Evolutionary conservation across 92 coral and sea anemone species (phyloP).

Genomic region (Parazoanthus atlanticus): DNA sequence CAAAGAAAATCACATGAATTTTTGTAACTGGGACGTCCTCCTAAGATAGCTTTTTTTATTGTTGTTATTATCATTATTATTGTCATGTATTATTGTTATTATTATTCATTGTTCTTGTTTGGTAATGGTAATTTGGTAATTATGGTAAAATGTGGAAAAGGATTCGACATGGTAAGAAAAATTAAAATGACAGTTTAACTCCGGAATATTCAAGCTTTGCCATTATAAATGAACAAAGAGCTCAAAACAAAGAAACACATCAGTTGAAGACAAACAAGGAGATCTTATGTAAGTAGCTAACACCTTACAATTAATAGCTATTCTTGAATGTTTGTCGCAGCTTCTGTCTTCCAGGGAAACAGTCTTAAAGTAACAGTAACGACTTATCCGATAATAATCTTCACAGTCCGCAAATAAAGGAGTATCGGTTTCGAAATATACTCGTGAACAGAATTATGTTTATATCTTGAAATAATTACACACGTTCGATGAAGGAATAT

Average conservation of each 20-base stretch:
- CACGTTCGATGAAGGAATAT: background rate
- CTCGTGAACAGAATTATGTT: background rate
- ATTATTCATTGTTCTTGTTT: background rate
- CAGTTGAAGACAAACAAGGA: background rate
- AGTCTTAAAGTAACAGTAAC: no score
- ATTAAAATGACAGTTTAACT: no score
- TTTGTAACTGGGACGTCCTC: no score
- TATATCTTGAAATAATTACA: background rate
- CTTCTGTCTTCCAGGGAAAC: background rate
- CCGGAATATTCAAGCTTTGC: no score
- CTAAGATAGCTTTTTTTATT: background rate
- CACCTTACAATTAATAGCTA: background rate
- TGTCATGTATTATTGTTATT: no score
- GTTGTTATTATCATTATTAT: background rate
- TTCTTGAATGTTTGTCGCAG: background rate
- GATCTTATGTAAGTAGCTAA: background rate
- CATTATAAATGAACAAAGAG: background rate
- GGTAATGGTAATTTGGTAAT: no score
- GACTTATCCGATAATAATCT: background rate
- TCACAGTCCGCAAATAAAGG: background rate
- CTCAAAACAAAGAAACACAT: background rate
- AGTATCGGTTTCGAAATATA: background rate
- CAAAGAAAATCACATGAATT: no score
- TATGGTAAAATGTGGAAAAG: no score
- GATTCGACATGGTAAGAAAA: no score